Conservation (phyloP, 2,888 invertebrate genomes). For the Pegoplata infirma region DNA sequence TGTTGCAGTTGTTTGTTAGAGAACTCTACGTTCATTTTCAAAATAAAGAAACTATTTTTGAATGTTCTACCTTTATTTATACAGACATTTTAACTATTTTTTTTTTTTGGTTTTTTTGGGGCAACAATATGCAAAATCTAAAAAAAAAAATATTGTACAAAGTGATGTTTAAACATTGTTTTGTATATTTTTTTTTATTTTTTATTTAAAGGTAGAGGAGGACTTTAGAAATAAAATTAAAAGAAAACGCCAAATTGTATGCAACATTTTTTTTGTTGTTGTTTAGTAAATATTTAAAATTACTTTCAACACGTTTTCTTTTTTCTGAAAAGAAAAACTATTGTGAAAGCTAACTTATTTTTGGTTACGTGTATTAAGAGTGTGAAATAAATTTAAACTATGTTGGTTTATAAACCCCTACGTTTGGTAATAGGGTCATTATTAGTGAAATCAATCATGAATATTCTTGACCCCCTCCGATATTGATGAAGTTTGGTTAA, state of each 20-base stretch:
- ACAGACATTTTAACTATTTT: slow-evolving; percentile 35
- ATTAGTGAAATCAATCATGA: too few relatives aligned
- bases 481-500: too few relatives aligned
- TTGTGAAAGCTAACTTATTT: not conserved
- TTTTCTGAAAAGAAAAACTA: not conserved
- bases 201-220: slow-evolving; percentile 22
- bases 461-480: too few relatives aligned
- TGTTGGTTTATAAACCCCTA: too few relatives aligned
- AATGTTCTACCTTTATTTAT: slow-evolving; percentile 41
- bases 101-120: not conserved
- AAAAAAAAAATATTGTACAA: not conserved
- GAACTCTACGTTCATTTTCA: slow-evolving; percentile 7
- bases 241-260: slow-evolving; percentile 44
- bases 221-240: slow-evolving; percentile 7
- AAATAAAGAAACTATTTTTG: not conserved
- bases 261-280: slow-evolving; percentile 37
- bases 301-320: slow-evolving; percentile 38
- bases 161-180: slow-evolving; percentile 45
- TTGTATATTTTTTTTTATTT: too few relatives aligned
- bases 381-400: not conserved
- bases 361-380: not conserved
- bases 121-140: slow-evolving; percentile 4
- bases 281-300: slow-evolving; percentile 25
- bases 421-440: too few relatives aligned
- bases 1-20: slow-evolving; percentile 57